A percentile compares a stretch with the other conserved stretches of the same genome.
These are phyloP conservation scores for Plutomurus gul DNA, from an alignment of 1,140 invertebrate genomes.

Conservation along the genomic window DNA sequence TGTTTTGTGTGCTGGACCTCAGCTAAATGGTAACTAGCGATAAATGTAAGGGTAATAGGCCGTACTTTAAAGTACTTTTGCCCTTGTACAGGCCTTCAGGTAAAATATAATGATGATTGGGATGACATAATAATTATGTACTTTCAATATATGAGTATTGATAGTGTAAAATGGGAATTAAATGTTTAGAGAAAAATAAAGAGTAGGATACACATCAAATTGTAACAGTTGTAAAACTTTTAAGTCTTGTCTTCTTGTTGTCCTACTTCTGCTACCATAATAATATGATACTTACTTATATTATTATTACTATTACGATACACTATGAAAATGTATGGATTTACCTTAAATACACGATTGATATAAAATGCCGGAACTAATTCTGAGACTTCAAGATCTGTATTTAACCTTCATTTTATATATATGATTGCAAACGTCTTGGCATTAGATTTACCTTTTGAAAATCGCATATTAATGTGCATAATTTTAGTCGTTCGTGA, in stretches of 20 bases:
- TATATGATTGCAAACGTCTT: too few species aligned
- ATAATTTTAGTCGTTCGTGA: too few species aligned
- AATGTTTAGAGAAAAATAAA: background rate
- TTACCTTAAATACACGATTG: slow-evolving; percentile 25
- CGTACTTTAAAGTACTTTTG: too few species aligned
- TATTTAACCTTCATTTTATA: too few species aligned
- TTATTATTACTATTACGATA: background rate
- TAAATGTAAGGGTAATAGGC: too few species aligned
- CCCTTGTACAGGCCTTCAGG: too few species aligned
- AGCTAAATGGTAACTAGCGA: too few species aligned
- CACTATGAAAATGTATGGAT: slow-evolving; percentile 1
- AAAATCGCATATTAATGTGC: too few species aligned
- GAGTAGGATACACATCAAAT: background rate
- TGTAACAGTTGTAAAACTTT: background rate
- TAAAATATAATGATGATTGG: too few species aligned
- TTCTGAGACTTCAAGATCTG: background rate
- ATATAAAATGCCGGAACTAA: background rate
- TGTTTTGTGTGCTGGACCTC: background rate
- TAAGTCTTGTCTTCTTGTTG: slow-evolving; percentile 15
- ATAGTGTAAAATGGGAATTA: background rate
- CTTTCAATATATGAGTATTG: background rate
- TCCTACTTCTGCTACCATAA: background rate
- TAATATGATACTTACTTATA: background rate
- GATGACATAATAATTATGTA: background rate
- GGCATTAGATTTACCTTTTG: too few species aligned